Base-by-base conservation (phyloP, 1,140 invertebrate species). In the Pemphigus obesinymphae region DNA sequence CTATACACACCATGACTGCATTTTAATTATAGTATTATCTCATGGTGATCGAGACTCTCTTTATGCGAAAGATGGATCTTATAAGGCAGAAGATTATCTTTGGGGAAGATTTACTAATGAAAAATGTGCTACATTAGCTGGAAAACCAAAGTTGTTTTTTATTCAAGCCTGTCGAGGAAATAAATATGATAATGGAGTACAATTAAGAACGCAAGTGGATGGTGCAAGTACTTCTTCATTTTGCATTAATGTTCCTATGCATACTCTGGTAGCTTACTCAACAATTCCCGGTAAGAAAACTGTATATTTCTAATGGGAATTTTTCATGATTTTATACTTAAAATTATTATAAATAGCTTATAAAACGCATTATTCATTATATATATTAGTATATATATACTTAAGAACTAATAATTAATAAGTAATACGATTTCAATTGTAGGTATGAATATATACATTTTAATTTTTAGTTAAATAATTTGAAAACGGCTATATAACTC, bases 81-180 rank as follows among this genome's bases (percentile, higher is more conserved):
- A 95, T 85, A 95, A 95, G 86, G 90, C 93, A 72, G 92, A 97
- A 61, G 88, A 90, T 81, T 63, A 63, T 45, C 88, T 99, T 48
- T 96, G 95, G 91, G 89, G 91, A 53, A 90, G 91, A 82, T 98
- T 98, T 85, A 95, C 95, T 58, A 93, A 94, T 15, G 92, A 96
- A 86, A 92, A 91, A 83, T 97, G 96, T 85, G 92, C 92, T 29
- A 90, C 92, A 78, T 88, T 99, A 55, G 94, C 94, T 84, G 96
- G 96, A n/a, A 97, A 97, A 88, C 96, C 96, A 13, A 97, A 97
- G 87, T 82, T 97, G 63, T 97, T 97, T 86, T 96, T 97, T 84
- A 93, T 97, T 73, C 82, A 97, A 90, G 95, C 95, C 83, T 97
- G 95, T 84, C 95, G 96, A 87, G 95, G 95, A 31, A 94, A 96